These are phyloP conservation scores for Philopotamus ludificatus DNA, from an alignment of 1,140 invertebrate species.

Conservation along the genomic window DNA sequence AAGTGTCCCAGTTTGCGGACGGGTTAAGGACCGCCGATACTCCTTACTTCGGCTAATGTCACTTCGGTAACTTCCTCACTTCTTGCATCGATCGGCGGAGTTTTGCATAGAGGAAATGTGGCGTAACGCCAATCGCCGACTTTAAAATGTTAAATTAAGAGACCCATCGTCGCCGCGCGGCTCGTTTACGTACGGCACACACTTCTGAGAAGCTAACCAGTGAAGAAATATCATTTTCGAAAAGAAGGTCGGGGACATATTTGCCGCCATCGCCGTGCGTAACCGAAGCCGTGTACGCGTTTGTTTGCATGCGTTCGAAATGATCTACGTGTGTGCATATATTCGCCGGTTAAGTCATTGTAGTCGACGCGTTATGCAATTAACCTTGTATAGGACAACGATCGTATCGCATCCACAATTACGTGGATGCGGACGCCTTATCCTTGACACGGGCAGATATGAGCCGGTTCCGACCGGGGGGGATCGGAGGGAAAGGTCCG, in stretches of 20 bases:
- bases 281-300: neutral
- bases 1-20: conserved; percentile 32
- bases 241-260: neutral
- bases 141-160: too few species aligned
- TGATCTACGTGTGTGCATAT: neutral
- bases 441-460: neutral
- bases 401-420: neutral
- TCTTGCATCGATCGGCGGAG: too few species aligned
- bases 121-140: too few species aligned
- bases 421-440: neutral
- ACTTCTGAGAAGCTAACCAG: too few species aligned
- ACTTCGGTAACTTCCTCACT: too few species aligned
- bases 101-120: neutral
- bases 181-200: too few species aligned
- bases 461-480: neutral
- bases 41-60: conserved; percentile 10
- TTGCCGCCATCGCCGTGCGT: neutral
- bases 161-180: too few species aligned
- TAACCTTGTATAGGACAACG: conserved; percentile 10
- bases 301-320: neutral
- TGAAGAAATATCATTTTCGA: too few species aligned
- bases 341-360: neutral
- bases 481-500: too few species aligned
- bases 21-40: conserved; percentile 34
- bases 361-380: conserved; percentile 11